phyloP scores from a whole-genome alignment of 2,113 vertebrate species.

The Hyperoodon ampullatus region DNA sequence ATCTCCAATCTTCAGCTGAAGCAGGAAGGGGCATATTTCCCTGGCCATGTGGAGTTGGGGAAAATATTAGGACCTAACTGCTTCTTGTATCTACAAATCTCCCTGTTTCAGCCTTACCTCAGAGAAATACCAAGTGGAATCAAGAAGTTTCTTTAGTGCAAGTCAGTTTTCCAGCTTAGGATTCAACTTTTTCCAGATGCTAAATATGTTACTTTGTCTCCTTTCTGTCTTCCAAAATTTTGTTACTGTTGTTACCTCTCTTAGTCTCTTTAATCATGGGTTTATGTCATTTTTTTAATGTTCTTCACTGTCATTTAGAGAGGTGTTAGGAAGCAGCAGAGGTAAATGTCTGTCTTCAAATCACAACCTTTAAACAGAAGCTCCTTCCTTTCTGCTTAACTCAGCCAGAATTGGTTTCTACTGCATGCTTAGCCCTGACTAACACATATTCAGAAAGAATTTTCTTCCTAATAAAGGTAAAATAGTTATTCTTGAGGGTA shows the following conservation, averaged over 20 bases:
- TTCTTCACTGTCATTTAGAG: not conserved
- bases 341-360: not conserved
- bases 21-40: not conserved
- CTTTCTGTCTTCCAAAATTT: not conserved
- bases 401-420: not conserved
- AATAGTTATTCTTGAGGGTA: not conserved
- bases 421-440: not conserved
- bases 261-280: not conserved
- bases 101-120: not conserved
- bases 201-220: not conserved
- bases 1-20: not conserved
- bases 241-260: not conserved
- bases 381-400: not conserved
- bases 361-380: slow-evolving; percentile 4
- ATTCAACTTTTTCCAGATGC: not conserved
- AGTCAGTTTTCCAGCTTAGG: not conserved
- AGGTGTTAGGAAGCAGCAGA: not conserved
- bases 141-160: not conserved
- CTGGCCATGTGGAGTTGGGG: not conserved
- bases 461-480: not conserved
- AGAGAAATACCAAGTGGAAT: not conserved
- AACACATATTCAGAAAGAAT: not conserved
- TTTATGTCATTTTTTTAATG: not conserved
- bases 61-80: not conserved
- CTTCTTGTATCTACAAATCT: not conserved